phyloP scores from a whole-genome alignment of 2,113 vertebrate genomes.

The Limnothrissa miodon region DNA sequence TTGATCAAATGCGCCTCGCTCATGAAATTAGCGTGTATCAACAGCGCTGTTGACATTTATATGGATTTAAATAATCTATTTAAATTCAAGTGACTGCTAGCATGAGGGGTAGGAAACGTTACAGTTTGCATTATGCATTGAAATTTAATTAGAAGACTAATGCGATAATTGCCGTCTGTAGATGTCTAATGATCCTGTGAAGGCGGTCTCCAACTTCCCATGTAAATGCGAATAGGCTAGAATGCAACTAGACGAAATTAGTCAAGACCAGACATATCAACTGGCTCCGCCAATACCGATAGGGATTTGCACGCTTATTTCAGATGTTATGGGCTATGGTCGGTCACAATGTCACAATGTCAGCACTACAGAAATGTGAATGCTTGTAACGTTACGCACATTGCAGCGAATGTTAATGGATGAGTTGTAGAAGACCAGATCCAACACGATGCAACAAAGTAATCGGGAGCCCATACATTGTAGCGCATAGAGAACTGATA shows the following conservation, averaged over 20 bases:
- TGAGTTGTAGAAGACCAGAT: background rate
- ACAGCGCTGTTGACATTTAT: background rate
- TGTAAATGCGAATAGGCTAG: background rate
- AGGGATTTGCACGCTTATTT: background rate
- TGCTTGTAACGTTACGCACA: background rate
- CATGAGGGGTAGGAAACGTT: background rate
- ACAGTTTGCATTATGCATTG: background rate
- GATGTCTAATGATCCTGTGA: background rate
- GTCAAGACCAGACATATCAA: slow-evolving; percentile 8
- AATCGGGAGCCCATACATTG: background rate
- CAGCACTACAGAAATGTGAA: background rate
- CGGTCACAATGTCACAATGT: background rate
- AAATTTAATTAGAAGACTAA: slow-evolving; percentile 12
- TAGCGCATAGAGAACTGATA: background rate
- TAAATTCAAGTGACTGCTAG: background rate
- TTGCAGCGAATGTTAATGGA: background rate
- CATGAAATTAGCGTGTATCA: background rate
- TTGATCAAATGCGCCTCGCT: background rate
- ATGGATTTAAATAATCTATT: background rate
- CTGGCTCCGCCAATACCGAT: background rate
- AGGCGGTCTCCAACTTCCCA: slow-evolving; percentile 8
- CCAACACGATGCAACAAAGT: slow-evolving; percentile 12
- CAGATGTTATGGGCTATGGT: background rate
- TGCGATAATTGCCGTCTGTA: slow-evolving; percentile 10
- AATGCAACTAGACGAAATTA: slow-evolving; percentile 12